phyloP scores from a whole-genome alignment of 2,113 vertebrate genomes.

The Pedetes capensis region DNA sequence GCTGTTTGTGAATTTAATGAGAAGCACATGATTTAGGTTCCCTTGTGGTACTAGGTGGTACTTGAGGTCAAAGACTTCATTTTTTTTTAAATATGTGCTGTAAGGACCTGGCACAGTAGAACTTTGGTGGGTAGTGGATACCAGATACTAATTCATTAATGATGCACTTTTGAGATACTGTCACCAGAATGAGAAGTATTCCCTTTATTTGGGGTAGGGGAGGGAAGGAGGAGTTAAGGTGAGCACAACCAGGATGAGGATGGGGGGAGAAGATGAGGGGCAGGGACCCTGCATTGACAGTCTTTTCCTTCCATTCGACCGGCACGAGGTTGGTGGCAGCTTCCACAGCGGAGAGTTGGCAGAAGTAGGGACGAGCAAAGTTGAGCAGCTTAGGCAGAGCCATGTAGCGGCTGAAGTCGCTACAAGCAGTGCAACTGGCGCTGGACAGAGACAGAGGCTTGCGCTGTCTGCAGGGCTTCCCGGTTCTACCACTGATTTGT shows the following conservation, averaged over 20 bases:
- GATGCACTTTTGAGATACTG: background rate
- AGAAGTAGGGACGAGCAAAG: conserved; percentile 15
- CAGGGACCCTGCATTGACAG: background rate
- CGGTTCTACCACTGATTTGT: background rate
- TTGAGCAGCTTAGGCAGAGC: conserved; percentile 41
- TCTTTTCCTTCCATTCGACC: background rate
- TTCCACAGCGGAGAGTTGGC: conserved; percentile 41
- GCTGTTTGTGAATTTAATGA: background rate
- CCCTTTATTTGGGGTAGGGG: background rate
- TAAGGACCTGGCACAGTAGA: background rate
- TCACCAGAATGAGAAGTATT: background rate
- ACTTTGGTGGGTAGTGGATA: background rate
- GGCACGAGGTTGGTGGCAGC: conserved; percentile 14
- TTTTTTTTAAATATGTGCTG: background rate
- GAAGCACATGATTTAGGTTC: background rate
- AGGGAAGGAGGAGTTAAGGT: background rate
- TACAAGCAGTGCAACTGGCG: conserved; percentile 67
- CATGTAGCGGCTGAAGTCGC: conserved; percentile 38
- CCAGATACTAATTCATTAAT: background rate
- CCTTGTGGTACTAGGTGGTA: background rate
- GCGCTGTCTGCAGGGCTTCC: background rate
- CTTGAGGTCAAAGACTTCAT: background rate
- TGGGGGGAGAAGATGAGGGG: background rate
- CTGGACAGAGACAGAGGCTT: conserved; percentile 75
- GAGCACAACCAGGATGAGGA: background rate